Conservation (phyloP, 2,888 invertebrate species). For the Brenthis hecate region DNA sequence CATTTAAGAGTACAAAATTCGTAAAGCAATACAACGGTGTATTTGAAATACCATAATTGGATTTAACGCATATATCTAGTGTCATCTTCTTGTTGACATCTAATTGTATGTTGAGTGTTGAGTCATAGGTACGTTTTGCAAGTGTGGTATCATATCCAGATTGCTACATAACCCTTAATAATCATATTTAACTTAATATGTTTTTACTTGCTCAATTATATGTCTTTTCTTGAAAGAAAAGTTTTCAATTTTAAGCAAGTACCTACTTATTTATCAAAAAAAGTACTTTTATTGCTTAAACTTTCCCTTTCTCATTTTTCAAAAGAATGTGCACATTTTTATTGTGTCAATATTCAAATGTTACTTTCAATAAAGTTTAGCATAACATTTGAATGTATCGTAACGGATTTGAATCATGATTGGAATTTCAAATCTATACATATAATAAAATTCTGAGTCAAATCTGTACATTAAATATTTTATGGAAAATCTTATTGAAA, state of each 20-base stretch:
- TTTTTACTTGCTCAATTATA: not conserved
- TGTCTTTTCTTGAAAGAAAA: not conserved
- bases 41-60: slow-evolving; percentile 22
- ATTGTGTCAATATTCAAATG: slow-evolving; percentile 17
- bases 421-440: not conserved
- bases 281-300: not conserved
- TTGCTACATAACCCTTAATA: not conserved
- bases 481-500: too few species aligned
- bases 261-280: not conserved
- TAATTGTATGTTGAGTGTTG: slow-evolving; percentile 49
- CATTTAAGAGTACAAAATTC: not conserved
- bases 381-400: slow-evolving; percentile 16
- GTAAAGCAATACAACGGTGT: slow-evolving; percentile 1
- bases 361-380: slow-evolving; percentile 4
- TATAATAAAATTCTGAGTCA: too few species aligned
- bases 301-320: not conserved
- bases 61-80: slow-evolving; percentile 42
- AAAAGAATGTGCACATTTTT: slow-evolving; percentile 5
- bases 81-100: slow-evolving; percentile 46
- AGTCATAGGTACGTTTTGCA: slow-evolving; percentile 10
- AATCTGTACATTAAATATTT: too few species aligned
- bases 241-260: not conserved
- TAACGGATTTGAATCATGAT: slow-evolving; percentile 6
- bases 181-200: too few species aligned
- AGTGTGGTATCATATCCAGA: slow-evolving; percentile 2